Conservation (phyloP, 2,113 vertebrate genomes). For the Sisor rabdophorus region DNA sequence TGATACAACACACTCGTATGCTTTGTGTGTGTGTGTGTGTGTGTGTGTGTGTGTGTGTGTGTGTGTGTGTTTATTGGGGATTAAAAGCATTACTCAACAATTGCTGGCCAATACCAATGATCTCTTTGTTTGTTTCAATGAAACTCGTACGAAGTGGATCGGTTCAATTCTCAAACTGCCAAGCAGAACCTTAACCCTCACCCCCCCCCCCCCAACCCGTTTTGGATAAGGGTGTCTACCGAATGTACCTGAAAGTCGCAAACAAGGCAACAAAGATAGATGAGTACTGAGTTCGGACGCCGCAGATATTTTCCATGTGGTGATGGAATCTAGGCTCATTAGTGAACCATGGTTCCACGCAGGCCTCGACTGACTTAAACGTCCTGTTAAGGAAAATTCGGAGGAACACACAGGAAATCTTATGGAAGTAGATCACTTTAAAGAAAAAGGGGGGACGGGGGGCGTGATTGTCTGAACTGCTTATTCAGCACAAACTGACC, state of each 20-base stretch:
- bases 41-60: too few relatives aligned
- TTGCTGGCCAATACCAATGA: neutral
- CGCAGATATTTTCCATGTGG: slow-evolving; percentile 21
- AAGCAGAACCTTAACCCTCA: too few relatives aligned
- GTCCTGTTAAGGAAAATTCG: slow-evolving; percentile 18
- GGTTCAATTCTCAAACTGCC: too few relatives aligned
- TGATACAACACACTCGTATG: neutral
- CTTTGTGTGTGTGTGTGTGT: too few relatives aligned
- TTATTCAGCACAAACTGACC: slow-evolving; percentile 44
- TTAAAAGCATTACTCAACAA: neutral
- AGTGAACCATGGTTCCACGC: neutral
- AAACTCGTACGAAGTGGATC: too few relatives aligned
- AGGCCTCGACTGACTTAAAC: neutral
- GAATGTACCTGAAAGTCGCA: too few relatives aligned
- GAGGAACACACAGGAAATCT: slow-evolving; percentile 11
- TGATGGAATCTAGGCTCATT: neutral
- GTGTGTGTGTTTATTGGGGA: too few relatives aligned
- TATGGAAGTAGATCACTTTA: too few relatives aligned
- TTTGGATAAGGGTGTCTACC: too few relatives aligned
- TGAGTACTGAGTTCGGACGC: slow-evolving; percentile 5
- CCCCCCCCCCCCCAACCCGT: too few relatives aligned
- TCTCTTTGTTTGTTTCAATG: too few relatives aligned
- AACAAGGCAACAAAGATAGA: neutral
- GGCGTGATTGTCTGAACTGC: slow-evolving; percentile 10
- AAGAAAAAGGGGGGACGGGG: too few relatives aligned